phyloP scores from a whole-genome alignment of 2,113 vertebrate genomes.

The Larimichthys polyactis region DNA sequence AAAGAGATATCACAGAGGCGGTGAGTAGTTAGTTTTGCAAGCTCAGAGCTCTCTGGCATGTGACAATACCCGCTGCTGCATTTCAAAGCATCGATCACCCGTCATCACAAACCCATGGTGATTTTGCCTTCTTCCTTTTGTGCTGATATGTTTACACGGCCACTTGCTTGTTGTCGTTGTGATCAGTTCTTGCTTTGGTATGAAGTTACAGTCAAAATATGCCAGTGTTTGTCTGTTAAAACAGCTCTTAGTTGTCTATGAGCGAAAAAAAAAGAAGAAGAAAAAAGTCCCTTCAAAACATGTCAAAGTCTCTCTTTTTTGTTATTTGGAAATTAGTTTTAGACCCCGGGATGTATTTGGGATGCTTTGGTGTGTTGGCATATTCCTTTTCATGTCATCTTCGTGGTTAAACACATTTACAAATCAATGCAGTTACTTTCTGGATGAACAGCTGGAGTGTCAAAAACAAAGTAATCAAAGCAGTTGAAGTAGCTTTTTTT shows the following conservation, averaged over 20 bases:
- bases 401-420: conserved; percentile 74
- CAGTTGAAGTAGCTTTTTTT: conserved; percentile 49
- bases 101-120: conserved; percentile 71
- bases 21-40: conserved; percentile 68
- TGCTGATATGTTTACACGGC: conserved; percentile 81
- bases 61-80: conserved; percentile 74
- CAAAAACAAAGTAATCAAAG: conserved; percentile 75
- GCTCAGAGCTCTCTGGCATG: conserved; percentile 72
- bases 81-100: conserved; percentile 78
- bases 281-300: conserved; percentile 67
- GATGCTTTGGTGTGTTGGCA: conserved; percentile 72
- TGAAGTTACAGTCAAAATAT: conserved; percentile 74
- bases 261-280: conserved; percentile 43
- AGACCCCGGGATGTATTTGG: conserved; percentile 72
- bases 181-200: conserved; percentile 76
- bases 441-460: conserved; percentile 70
- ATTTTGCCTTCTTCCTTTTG: conserved; percentile 73
- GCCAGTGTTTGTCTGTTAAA: conserved; percentile 68
- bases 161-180: conserved; percentile 77
- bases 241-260: conserved; percentile 67
- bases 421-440: conserved; percentile 71
- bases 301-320: conserved; percentile 61
- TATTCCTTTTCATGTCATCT: conserved; percentile 74
- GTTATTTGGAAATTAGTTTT: conserved; percentile 78
- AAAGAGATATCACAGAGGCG: conserved; percentile 77